Percentiles rank a stretch among this genome's conserved stretches.
These are phyloP conservation scores for Elmis aenea DNA, from an alignment of 2,888 invertebrate genomes.

Conservation along the genomic window DNA sequence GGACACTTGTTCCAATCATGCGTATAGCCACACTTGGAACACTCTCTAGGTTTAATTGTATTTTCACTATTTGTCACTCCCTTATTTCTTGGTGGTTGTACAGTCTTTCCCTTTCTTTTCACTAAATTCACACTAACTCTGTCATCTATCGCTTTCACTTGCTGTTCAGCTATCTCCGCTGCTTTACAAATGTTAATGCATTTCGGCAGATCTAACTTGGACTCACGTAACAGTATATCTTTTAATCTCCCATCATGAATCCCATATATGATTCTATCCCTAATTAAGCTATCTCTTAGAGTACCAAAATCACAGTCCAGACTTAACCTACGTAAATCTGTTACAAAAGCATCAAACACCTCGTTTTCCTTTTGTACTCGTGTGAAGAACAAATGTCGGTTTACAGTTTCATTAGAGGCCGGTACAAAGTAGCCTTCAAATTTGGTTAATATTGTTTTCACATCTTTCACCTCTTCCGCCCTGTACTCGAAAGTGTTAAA, in stretches of 20 bases:
- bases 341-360: neutral
- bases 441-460: no score
- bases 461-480: no score
- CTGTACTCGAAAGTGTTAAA: no score
- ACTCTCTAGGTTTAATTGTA: no score
- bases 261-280: neutral
- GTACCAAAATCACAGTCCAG: neutral
- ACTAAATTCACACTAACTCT: neutral
- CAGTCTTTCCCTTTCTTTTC: no score
- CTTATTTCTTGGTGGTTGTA: no score
- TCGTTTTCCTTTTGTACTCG: neutral
- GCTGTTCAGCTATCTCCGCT: neutral
- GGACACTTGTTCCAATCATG: no score
- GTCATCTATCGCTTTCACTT: neutral
- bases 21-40: no score
- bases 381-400: neutral
- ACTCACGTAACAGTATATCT: neutral
- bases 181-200: conserved; percentile 1
- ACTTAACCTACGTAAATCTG: neutral
- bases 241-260: neutral
- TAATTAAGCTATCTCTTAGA: neutral
- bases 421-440: no score
- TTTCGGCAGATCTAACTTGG: neutral
- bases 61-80: no score
- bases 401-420: neutral